Evolutionary conservation across 64 coral and sea anemone species (phyloP), one percentile per base, ranked within the genome.

Genomic region (Stichodactyla mertensii): DNA sequence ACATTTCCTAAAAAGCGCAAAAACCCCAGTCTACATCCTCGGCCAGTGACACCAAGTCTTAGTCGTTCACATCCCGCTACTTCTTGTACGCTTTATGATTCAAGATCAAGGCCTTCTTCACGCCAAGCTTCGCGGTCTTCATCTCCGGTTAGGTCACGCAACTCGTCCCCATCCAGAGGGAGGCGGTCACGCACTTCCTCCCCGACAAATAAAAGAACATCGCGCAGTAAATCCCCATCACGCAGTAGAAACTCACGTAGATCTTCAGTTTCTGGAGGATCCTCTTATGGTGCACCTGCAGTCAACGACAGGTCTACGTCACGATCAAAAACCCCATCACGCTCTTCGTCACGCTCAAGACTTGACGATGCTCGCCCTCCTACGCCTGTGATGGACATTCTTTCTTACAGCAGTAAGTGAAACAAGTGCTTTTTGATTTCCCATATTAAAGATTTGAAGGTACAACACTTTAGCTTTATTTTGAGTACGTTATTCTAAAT

Each of bases 61-160:
- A 93, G 91, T 51, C 91, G 94, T 9, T 90, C 94, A 53, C 91
- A 97, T 53, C 94, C 94, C 16, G 94, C 88, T 4, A 90, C 94
- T 14, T 97, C 70, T 85, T 86, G 81, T 5, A 92, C 87, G n/a
- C 90, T 83, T 52, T 90, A 93, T 22, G 87, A 93, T 31, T 95
- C 89, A 4, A 86, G 89, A 70, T 95, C 93, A 55, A 71, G 89
- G 16, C 93, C 93, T n/a, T 92, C 93, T 18, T 96, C 94, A 78
- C 91, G 94, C 54, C 56, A 91, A 14, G 86, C 94, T 2, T 97
- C 94, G 26, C 85, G 94, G 19, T 84, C 94, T 3, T 90, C 91
- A 4, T 97, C 94, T 14, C 94, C 94, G 4, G 83, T 84, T 7
- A 84, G 57, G 22, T 97, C 94, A 85, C 91, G 91, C n/a, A 93